These are phyloP conservation scores for Chiridota heheva DNA, from an alignment of 35 echinoderm and acorn worm genomes.

Conservation along the genomic window DNA sequence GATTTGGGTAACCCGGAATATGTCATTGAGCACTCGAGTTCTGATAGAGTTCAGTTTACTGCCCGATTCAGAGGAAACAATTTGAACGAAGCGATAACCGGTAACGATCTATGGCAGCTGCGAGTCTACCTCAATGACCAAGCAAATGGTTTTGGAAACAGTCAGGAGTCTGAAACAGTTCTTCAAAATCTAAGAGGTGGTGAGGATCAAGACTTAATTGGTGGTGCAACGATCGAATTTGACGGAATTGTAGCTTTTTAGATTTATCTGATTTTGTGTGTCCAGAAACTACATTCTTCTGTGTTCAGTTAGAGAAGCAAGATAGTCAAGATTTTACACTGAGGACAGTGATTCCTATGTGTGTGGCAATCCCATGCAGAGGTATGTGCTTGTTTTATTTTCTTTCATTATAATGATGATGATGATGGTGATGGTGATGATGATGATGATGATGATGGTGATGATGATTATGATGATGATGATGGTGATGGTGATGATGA, in stretches of 20 bases:
- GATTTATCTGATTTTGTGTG: constrained; percentile 25
- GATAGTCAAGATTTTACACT: constrained; percentile 1
- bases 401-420: too few species aligned
- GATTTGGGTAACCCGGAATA: not conserved
- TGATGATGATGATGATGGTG: too few species aligned
- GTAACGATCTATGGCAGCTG: constrained; percentile 24
- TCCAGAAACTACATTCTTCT: constrained; percentile 22
- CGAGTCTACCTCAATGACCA: constrained; percentile 42
- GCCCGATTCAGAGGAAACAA: not conserved
- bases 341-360: not conserved
- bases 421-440: too few species aligned
- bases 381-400: too few species aligned
- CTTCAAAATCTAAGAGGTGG: not conserved
- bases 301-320: constrained; percentile 44
- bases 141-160: constrained; percentile 22
- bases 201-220: not conserved
- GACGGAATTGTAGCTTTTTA: not conserved
- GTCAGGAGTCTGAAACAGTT: constrained; percentile 4
- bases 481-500: too few species aligned
- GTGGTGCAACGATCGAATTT: not conserved
- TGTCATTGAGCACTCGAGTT: constrained; percentile 17
- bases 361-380: constrained; percentile 26
- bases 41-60: not conserved
- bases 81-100: constrained; percentile 10
- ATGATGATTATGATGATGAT: too few species aligned